Evolutionary conservation across 2,888 invertebrate species (phyloP), one percentile per base, ranked within the genome.

Genomic region (Athetis lepigone): DNA sequence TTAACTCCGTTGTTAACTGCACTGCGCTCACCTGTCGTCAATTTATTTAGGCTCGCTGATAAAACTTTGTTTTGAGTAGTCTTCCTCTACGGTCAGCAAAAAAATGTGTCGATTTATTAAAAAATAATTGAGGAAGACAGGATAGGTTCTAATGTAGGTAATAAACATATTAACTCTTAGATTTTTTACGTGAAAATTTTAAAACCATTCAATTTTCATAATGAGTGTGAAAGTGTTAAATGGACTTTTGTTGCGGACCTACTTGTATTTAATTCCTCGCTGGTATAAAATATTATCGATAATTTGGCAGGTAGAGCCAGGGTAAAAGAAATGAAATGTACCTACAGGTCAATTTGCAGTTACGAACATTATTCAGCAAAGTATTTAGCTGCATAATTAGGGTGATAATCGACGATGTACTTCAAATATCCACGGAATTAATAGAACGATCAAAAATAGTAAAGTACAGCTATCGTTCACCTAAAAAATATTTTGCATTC

Each of bases 1-100:
- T 66, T 55, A 58, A 64, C 43, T 70, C 54, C 50, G 39, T 55
- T n/a, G 45, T 55, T 45, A 64, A 63, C n/a, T 4, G 40, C 4
- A n/a, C n/a, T n/a, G n/a, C n/a, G n/a, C n/a, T n/a, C n/a, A n/a
- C n/a, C n/a, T n/a, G n/a, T n/a, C n/a, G n/a, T n/a, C n/a, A n/a
- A n/a, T n/a, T n/a, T n/a, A n/a, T n/a, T n/a, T n/a, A n/a, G n/a
- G n/a, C n/a, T 58, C 42, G 49, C 45, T 70, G 62, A 67, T 70
- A 60, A 61, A 50, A 46, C 27, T 19, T 62, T 33, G 40, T n/a
- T 39, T n/a, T 37, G 7, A 7, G 9, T 9, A 49, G 29, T 65
- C 9, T 43, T 29, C 16, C n/a, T 23, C 21, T 36, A 33, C 0
- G 11, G n/a, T 25, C 45, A 23, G 23, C 33, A 13, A 11, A 4